Conservation (phyloP, 2,797 vertebrate species). For the Cyprinodon diabolis region DNA sequence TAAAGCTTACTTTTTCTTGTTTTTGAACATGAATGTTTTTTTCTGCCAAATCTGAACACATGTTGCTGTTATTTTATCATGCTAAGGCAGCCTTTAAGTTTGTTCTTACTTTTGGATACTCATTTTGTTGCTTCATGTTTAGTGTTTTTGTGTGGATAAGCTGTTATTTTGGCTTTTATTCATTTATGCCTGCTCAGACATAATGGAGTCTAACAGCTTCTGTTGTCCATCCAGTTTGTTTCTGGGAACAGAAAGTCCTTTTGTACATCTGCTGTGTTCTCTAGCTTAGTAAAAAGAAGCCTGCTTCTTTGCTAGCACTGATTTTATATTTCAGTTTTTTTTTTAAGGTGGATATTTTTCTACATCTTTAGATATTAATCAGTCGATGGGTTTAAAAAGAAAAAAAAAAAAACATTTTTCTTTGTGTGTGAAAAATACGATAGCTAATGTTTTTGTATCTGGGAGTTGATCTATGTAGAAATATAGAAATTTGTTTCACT, state of each 20-base stretch:
- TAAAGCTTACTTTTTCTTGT: slow-evolving; percentile 38
- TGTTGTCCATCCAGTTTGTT: slow-evolving; percentile 48
- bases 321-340: slow-evolving; percentile 23
- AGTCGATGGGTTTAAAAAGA: background rate
- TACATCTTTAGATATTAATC: slow-evolving; percentile 12
- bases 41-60: slow-evolving; percentile 3
- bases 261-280: slow-evolving; percentile 58
- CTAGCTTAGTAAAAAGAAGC: slow-evolving; percentile 46
- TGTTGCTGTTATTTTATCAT: background rate
- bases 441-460: no score
- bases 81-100: background rate
- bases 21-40: background rate
- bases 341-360: slow-evolving; percentile 6
- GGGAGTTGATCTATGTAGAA: background rate
- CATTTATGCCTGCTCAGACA: slow-evolving; percentile 27
- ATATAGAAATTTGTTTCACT: background rate
- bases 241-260: slow-evolving; percentile 58
- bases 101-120: background rate
- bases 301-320: slow-evolving; percentile 18
- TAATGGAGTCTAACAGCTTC: slow-evolving; percentile 31
- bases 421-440: background rate
- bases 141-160: background rate
- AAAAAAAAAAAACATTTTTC: slow-evolving; percentile 10
- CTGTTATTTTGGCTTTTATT: slow-evolving; percentile 16
- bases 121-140: slow-evolving; percentile 11